Conservation (phyloP, 2,797 vertebrate species). For the Holocentrus rufus region DNA sequence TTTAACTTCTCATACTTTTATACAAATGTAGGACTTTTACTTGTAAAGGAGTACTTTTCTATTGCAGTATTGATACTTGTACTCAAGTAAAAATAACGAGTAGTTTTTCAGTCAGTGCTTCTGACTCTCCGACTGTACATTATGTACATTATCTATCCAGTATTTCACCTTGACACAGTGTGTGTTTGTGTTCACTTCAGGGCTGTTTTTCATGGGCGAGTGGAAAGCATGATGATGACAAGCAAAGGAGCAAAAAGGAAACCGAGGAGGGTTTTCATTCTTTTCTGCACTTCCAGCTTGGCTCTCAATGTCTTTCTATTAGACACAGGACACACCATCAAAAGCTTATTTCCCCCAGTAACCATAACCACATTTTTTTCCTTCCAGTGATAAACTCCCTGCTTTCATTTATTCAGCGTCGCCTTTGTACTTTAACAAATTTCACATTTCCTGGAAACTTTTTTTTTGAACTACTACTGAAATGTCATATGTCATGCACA, state of each 20-base stretch:
- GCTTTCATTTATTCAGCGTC: constrained; percentile 37
- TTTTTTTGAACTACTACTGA: constrained; percentile 4
- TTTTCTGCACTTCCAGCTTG: constrained; percentile 14
- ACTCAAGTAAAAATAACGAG: too few species aligned
- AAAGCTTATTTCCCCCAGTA: constrained; percentile 34
- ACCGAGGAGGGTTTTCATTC: constrained; percentile 9
- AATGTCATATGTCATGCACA: constrained; percentile 32
- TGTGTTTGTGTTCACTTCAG: neutral
- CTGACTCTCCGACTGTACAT: constrained; percentile 31
- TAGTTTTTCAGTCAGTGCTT: too few species aligned
- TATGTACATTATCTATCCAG: constrained; percentile 11
- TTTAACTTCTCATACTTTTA: too few species aligned
- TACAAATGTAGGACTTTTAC: too few species aligned
- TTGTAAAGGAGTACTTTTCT: too few species aligned
- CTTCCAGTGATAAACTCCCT: constrained; percentile 4
- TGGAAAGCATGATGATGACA: constrained; percentile 38
- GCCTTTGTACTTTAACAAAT: constrained; percentile 33
- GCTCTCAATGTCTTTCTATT: constrained; percentile 4
- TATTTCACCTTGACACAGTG: neutral
- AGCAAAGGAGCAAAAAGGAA: constrained; percentile 34
- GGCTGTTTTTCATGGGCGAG: constrained; percentile 34
- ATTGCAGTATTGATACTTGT: too few species aligned
- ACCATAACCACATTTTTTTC: constrained; percentile 33
- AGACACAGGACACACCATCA: constrained; percentile 39
- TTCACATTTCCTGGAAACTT: constrained; percentile 42